A percentile compares a stretch with the other conserved stretches of the same genome.
These are phyloP conservation scores for Tenthredo livida DNA, from an alignment of 2,888 invertebrate species.

Conservation along the genomic window DNA sequence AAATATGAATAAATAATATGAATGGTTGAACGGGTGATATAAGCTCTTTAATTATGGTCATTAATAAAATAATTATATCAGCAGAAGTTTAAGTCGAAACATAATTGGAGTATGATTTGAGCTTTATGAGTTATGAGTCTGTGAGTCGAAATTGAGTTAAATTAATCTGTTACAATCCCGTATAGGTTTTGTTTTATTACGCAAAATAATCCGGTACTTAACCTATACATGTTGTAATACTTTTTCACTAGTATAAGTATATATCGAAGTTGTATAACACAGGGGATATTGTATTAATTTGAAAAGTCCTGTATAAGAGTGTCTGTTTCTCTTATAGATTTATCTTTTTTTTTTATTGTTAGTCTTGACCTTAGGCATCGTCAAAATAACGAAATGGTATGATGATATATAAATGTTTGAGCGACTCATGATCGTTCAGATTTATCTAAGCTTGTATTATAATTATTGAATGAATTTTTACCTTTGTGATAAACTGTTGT, in stretches of 20 bases:
- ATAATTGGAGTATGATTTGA: neutral
- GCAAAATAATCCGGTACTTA: constrained; percentile 14
- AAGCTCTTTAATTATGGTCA: neutral
- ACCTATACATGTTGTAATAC: neutral
- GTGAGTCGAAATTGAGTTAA: neutral
- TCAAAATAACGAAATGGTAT: neutral
- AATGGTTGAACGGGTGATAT: neutral
- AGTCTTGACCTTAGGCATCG: neutral
- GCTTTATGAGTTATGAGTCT: too few species aligned
- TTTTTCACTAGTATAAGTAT: neutral
- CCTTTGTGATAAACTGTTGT: neutral
- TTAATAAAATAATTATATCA: neutral
- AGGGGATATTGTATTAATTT: neutral
- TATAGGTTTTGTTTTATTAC: neutral
- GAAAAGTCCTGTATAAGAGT: neutral
- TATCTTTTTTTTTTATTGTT: neutral
- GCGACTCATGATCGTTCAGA: neutral
- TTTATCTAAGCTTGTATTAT: neutral
- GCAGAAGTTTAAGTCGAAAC: neutral
- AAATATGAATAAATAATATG: neutral
- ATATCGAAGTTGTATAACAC: neutral
- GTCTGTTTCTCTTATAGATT: neutral
- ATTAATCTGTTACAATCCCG: neutral
- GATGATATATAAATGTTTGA: neutral
- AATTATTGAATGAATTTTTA: neutral